Percentiles rank a stretch among this genome's conserved stretches.
Conservation (phyloP, 1,140 invertebrate species). For the Drosophila lacteicornis region DNA sequence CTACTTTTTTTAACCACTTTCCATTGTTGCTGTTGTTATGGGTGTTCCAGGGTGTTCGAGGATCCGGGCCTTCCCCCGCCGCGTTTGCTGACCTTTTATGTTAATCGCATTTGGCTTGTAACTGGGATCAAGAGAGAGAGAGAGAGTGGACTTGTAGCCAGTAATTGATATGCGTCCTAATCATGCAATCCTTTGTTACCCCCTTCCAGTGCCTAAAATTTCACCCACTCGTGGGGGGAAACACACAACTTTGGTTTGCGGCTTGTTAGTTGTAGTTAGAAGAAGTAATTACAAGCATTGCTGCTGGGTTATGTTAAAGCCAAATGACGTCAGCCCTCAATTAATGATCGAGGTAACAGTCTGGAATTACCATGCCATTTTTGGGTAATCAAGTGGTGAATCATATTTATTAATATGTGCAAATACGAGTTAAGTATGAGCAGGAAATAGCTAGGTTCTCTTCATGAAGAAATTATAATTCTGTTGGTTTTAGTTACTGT, state of each 20-base stretch:
- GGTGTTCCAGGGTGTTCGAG: slow-evolving; percentile 33
- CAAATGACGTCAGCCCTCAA: slow-evolving; percentile 36
- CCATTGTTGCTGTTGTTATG: slow-evolving; percentile 47
- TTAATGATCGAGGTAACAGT: slow-evolving; percentile 31
- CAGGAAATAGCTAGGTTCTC: too few species aligned
- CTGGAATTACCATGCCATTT: slow-evolving; percentile 25
- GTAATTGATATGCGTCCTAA: slow-evolving; percentile 82
- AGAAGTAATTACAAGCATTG: slow-evolving; percentile 47
- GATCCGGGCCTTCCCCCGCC: slow-evolving; percentile 2
- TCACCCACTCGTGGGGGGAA: slow-evolving; percentile 1
- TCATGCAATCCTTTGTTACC: slow-evolving; percentile 74
- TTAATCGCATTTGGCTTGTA: slow-evolving; percentile 71
- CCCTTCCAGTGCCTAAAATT: not conserved
- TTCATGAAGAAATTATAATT: not conserved
- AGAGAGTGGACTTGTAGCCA: slow-evolving; percentile 69
- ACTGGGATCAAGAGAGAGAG: slow-evolving; percentile 5
- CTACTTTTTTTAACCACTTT: slow-evolving; percentile 73
- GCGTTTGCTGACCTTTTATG: slow-evolving; percentile 75
- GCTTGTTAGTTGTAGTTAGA: slow-evolving; percentile 40
- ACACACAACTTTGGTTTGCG: slow-evolving; percentile 37
- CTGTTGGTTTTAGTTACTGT: not conserved
- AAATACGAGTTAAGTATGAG: not conserved
- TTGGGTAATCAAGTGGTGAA: slow-evolving; percentile 31
- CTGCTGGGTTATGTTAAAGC: slow-evolving; percentile 4
- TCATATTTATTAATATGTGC: slow-evolving; percentile 17